Evolutionary conservation across 92 coral and sea anemone species (phyloP).

Genomic region (Phenganax subtilis): DNA sequence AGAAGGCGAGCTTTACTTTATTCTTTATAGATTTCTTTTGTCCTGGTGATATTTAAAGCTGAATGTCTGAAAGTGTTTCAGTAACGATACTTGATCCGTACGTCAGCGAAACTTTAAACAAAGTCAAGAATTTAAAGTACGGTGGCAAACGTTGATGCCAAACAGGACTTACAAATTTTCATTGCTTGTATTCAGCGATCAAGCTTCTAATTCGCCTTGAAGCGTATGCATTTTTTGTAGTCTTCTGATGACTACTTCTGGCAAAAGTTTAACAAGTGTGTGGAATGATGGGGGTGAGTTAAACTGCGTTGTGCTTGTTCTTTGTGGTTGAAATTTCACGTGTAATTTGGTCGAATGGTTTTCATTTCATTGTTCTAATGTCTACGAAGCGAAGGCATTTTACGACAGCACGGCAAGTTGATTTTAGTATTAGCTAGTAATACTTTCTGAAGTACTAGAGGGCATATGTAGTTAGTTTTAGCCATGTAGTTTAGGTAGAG

Average conservation of each 20-base stretch:
- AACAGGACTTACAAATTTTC: conserved; percentile 20
- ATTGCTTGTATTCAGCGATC: neutral
- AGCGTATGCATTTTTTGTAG: conserved; percentile 33
- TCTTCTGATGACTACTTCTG: conserved; percentile 44
- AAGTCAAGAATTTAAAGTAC: conserved; percentile 31
- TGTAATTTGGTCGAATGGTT: conserved; percentile 33
- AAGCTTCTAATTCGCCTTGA: conserved; percentile 9
- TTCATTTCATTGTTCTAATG: conserved; percentile 24
- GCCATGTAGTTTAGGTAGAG: neutral
- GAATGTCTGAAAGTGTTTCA: conserved; percentile 19
- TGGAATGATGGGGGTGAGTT: conserved; percentile 40
- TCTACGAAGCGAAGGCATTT: conserved; percentile 4
- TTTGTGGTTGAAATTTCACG: conserved; percentile 33
- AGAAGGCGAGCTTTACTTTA: neutral
- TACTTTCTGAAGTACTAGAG: neutral
- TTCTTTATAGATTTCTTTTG: neutral
- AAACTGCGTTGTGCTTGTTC: conserved; percentile 15
- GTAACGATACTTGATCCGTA: conserved; percentile 21
- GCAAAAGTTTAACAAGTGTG: conserved; percentile 27
- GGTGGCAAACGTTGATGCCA: conserved; percentile 36
- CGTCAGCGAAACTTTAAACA: conserved; percentile 14
- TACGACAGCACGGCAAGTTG: neutral
- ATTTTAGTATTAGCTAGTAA: neutral
- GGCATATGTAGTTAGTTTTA: neutral
- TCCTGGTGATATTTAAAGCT: neutral